Evolutionary conservation across 2,113 vertebrate species (phyloP).

Genomic region (Aphyosemion australe): DNA sequence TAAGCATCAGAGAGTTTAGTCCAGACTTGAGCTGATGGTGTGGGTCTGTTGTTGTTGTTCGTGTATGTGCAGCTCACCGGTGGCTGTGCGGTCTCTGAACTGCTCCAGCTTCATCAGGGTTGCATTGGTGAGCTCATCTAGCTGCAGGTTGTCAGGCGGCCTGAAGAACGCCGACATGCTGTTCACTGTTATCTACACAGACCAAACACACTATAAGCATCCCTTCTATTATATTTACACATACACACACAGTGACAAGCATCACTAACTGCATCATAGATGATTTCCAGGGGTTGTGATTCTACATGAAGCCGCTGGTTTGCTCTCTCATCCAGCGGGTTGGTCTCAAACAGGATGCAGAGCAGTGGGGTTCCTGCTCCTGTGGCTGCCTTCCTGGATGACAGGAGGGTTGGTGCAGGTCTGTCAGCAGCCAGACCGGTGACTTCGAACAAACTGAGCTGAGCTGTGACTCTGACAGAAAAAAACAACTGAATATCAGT

Average conservation of each 20-base stretch:
- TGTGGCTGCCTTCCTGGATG: constrained; percentile 81
- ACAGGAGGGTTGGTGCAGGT: constrained; percentile 84
- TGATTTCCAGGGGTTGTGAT: constrained; percentile 93
- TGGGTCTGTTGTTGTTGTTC: neutral
- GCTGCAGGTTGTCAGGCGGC: constrained; percentile 88
- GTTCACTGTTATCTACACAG: constrained; percentile 89
- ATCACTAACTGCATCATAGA: constrained; percentile 93
- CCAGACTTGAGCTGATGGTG: neutral
- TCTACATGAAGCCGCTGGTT: constrained; percentile 89
- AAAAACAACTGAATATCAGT: constrained; percentile 6
- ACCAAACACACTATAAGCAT: neutral
- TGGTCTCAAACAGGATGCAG: constrained; percentile 92
- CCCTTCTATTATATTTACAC: neutral
- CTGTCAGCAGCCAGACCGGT: constrained; percentile 81
- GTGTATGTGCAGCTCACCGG: constrained; percentile 80
- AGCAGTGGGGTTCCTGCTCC: constrained; percentile 82
- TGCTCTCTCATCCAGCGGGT: constrained; percentile 87
- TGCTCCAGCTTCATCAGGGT: constrained; percentile 97
- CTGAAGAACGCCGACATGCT: constrained; percentile 90
- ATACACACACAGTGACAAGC: neutral
- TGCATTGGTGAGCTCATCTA: constrained; percentile 91
- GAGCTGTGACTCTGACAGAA: constrained; percentile 83
- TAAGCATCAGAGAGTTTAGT: constrained; percentile 23
- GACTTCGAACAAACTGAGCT: constrained; percentile 88
- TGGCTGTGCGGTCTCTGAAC: constrained; percentile 94